phyloP scores from a whole-genome alignment of 2,888 invertebrate genomes.

The Deilephila porcellus region DNA sequence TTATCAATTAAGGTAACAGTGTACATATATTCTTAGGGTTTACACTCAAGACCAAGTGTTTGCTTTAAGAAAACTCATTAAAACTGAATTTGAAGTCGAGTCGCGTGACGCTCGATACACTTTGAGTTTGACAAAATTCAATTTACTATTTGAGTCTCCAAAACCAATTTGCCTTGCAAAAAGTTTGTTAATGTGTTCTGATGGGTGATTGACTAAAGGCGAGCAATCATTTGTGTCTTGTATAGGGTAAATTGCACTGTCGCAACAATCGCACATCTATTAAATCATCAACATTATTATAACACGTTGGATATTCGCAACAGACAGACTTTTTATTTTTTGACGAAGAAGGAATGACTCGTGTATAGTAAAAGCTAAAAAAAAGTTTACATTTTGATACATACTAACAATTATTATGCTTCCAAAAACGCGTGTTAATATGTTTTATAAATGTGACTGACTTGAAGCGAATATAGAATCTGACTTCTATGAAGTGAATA shows the following conservation, averaged over 20 bases:
- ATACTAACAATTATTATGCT: no score
- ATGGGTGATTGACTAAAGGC: background rate
- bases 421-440: no score
- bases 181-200: background rate
- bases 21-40: background rate
- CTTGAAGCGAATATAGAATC: no score
- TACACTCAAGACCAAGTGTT: background rate
- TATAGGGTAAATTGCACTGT: background rate
- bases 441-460: no score
- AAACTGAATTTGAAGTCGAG: slow-evolving; percentile 28
- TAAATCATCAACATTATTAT: no score
- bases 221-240: background rate
- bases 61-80: slow-evolving; percentile 34
- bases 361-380: no score
- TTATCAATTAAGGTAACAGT: background rate
- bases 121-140: slow-evolving; percentile 30
- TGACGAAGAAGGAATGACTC: no score
- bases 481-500: no score
- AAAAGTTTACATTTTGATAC: no score
- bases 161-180: slow-evolving; percentile 25
- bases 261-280: no score
- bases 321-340: no score
- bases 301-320: no score
- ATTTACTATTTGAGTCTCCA: slow-evolving; percentile 21
- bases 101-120: slow-evolving; percentile 26